Conservation (phyloP, 2,888 invertebrate species). For the Drosophila siamana region DNA sequence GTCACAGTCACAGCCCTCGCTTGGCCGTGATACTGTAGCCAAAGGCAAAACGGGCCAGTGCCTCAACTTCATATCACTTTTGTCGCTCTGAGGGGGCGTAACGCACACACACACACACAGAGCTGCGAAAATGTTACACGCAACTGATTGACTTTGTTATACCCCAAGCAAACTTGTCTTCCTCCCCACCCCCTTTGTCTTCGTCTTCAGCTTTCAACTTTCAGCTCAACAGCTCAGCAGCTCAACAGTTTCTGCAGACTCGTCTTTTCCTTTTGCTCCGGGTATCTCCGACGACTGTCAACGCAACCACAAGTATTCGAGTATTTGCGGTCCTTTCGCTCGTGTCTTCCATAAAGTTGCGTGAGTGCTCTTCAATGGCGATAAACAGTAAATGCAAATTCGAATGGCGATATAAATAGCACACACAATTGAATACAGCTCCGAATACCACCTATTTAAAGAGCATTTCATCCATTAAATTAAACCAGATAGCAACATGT, state of each 20-base stretch:
- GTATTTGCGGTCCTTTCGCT: too few relatives aligned
- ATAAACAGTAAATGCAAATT: constrained; percentile 15
- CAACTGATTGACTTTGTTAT: constrained; percentile 38
- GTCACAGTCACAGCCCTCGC: neutral
- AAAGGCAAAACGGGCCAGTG: neutral
- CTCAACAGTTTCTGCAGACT: too few relatives aligned
- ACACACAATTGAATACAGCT: too few relatives aligned
- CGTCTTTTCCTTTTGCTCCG: neutral
- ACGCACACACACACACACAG: constrained; percentile 25
- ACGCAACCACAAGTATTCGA: too few relatives aligned
- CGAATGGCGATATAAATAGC: too few relatives aligned
- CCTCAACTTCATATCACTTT: constrained; percentile 24
- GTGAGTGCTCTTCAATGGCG: constrained; percentile 7
- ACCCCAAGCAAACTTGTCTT: constrained; percentile 1
- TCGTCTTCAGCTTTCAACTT: too few relatives aligned
- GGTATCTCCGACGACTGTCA: constrained; percentile 7
- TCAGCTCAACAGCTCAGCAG: neutral
- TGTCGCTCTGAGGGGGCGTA: constrained; percentile 18
- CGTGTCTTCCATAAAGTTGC: constrained; percentile 14
- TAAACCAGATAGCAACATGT: neutral
- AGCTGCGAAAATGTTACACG: constrained; percentile 10
- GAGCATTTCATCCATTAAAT: neutral
- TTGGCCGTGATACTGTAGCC: constrained; percentile 53
- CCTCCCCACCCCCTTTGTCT: too few relatives aligned
- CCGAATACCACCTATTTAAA: neutral